Evolutionary conservation across 2,113 vertebrate genomes (phyloP).

Genomic region (Dascyllus trimaculatus): DNA sequence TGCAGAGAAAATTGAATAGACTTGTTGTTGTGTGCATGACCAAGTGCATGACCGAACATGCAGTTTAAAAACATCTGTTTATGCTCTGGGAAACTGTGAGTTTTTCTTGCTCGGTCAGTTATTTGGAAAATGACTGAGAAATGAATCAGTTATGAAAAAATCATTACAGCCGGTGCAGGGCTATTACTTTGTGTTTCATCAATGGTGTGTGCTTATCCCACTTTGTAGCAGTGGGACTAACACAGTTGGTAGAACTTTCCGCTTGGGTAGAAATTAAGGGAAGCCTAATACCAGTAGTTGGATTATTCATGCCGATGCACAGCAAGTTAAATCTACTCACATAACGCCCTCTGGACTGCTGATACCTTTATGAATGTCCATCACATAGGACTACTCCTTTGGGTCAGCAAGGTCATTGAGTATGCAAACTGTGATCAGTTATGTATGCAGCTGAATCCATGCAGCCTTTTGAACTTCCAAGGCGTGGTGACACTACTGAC

Average conservation of each 20-base stretch:
- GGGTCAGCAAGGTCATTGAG: constrained; percentile 7
- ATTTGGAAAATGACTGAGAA: background rate
- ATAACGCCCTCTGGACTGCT: background rate
- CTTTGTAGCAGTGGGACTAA: too few species aligned
- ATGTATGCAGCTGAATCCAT: background rate
- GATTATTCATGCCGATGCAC: background rate
- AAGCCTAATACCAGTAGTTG: background rate
- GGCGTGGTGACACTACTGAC: background rate
- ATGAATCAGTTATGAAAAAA: background rate
- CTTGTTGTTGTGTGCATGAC: too few species aligned
- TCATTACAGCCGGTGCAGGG: background rate
- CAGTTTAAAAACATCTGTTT: background rate
- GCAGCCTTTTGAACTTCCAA: background rate
- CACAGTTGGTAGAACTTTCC: background rate
- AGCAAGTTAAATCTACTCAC: background rate
- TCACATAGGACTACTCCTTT: background rate
- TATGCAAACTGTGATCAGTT: background rate
- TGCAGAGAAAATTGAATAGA: background rate
- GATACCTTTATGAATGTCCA: constrained; percentile 10
- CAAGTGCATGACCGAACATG: background rate
- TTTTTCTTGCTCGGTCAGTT: background rate
- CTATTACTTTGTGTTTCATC: background rate
- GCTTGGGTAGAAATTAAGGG: background rate
- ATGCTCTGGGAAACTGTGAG: background rate
- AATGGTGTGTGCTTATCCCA: too few species aligned